A percentile compares a stretch with the other conserved stretches of the same genome.
These are phyloP conservation scores for Tenthredo distinguenda DNA, from an alignment of 2,888 invertebrate genomes.

Conservation along the genomic window DNA sequence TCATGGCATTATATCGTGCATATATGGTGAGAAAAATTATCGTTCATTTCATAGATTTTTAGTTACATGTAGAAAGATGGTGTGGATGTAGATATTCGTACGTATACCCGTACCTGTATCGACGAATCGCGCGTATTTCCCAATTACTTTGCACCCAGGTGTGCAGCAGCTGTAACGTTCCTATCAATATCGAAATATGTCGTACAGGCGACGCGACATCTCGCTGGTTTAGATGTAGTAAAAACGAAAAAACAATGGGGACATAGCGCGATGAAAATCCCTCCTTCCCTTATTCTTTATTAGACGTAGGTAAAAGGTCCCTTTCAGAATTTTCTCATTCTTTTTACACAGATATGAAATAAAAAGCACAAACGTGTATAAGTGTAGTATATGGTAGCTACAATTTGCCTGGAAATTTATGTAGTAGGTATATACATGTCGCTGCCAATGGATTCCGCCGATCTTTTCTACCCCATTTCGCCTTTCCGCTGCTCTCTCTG, in stretches of 20 bases:
- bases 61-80: not conserved
- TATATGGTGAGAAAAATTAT: not conserved
- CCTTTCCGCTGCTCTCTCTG: not conserved
- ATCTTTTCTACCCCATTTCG: slow-evolving; percentile 13
- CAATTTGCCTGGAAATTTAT: not conserved
- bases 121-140: not conserved
- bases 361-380: not conserved
- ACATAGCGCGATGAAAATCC: slow-evolving; percentile 2
- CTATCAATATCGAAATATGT: not conserved
- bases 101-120: not conserved
- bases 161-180: not conserved
- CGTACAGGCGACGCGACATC: not conserved
- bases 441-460: not conserved
- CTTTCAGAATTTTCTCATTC: not conserved
- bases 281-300: not conserved
- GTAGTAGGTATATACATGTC: not conserved
- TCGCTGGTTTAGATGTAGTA: not conserved
- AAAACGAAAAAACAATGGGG: slow-evolving; percentile 6
- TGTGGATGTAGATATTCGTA: not conserved
- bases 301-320: not conserved
- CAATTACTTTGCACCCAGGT: slow-evolving; percentile 16
- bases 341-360: slow-evolving; percentile 5
- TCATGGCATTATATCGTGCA: not conserved
- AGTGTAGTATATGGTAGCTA: not conserved
- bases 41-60: not conserved